Evolutionary conservation across 2,888 invertebrate genomes (phyloP).

Genomic region (Danaus chrysippus): DNA sequence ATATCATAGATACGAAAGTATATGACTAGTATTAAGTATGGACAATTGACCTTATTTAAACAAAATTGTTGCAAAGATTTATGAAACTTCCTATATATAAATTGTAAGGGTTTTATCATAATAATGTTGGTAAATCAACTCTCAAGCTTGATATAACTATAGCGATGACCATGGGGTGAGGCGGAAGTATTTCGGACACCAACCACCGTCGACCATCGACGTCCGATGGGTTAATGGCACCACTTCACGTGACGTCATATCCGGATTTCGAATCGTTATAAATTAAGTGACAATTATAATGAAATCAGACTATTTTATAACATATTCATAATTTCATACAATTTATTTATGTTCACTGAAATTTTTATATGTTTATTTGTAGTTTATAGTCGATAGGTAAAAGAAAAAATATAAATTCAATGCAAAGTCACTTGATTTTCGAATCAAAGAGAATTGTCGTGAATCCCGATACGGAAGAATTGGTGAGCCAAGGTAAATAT

Average conservation of each 20-base stretch:
- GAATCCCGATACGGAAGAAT: slow-evolving; percentile 47
- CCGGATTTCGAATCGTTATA: slow-evolving; percentile 18
- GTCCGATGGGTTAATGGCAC: slow-evolving; percentile 65
- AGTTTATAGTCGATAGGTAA: too few species aligned
- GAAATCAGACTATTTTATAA: too few species aligned
- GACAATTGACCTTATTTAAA: not conserved
- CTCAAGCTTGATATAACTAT: too few species aligned
- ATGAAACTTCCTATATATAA: too few species aligned
- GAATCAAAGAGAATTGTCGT: slow-evolving; percentile 52
- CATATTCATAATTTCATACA: too few species aligned
- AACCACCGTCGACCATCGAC: slow-evolving; percentile 56
- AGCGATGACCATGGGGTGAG: slow-evolving; percentile 24
- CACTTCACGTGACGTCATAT: slow-evolving; percentile 42
- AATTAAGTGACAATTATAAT: not conserved
- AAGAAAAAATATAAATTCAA: not conserved
- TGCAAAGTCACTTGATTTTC: slow-evolving; percentile 50
- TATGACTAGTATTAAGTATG: not conserved
- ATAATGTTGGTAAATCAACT: too few species aligned
- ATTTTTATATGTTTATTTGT: too few species aligned
- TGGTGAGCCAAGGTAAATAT: slow-evolving; percentile 60
- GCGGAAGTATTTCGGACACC: slow-evolving; percentile 58
- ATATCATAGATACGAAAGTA: not conserved
- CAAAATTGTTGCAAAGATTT: not conserved
- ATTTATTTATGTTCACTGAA: too few species aligned
- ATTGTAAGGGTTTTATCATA: too few species aligned